Conservation (phyloP, 1,140 invertebrate species). For the Cydia pomonella region DNA sequence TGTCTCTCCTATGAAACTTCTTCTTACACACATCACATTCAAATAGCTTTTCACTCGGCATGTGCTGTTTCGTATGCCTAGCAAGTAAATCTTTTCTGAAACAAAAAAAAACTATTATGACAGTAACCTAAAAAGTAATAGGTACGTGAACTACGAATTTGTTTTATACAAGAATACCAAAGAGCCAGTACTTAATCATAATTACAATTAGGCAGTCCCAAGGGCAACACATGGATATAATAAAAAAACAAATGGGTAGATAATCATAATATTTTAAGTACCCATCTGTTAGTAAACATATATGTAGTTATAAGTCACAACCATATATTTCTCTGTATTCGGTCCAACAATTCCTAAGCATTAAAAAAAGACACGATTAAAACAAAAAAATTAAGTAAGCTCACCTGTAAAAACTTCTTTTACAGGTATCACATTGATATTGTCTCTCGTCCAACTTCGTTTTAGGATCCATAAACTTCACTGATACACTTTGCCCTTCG, state of each 20-base stretch:
- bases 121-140: background rate
- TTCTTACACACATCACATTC: conserved; percentile 79
- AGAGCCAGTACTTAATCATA: too few relatives aligned
- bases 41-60: conserved; percentile 71
- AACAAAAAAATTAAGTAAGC: conserved; percentile 20
- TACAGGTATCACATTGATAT: conserved; percentile 77
- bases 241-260: too few relatives aligned
- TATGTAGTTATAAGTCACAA: too few relatives aligned
- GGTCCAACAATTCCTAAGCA: too few relatives aligned
- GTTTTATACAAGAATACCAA: too few relatives aligned
- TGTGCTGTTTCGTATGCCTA: conserved; percentile 77
- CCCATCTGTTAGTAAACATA: too few relatives aligned
- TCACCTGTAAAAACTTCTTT: conserved; percentile 76
- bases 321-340: too few relatives aligned
- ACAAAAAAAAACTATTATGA: conserved; percentile 25
- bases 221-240: too few relatives aligned
- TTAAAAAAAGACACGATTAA: too few relatives aligned
- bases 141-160: too few relatives aligned
- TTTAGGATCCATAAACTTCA: conserved; percentile 61
- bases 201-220: too few relatives aligned
- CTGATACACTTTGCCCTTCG: conserved; percentile 66
- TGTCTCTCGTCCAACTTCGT: conserved; percentile 50
- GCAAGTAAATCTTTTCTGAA: conserved; percentile 75
- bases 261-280: too few relatives aligned
- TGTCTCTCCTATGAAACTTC: conserved; percentile 80